Percentiles rank a stretch among this genome's conserved stretches.
These are phyloP conservation scores for Philopedon plagiatum DNA, from an alignment of 2,888 invertebrate genomes.

Conservation along the genomic window DNA sequence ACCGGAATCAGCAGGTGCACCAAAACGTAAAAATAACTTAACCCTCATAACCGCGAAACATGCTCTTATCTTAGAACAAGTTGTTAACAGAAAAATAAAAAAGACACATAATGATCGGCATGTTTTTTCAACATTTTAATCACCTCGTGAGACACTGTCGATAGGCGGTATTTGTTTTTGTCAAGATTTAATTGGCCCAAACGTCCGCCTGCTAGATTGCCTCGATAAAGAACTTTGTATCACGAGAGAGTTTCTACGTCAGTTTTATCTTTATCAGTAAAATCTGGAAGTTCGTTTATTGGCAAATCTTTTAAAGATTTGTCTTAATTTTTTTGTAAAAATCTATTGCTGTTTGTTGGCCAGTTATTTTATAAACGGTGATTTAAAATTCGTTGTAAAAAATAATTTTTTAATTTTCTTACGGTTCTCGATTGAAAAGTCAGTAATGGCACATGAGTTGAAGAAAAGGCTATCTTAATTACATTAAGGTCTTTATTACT, in stretches of 20 bases:
- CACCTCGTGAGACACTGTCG: constrained; percentile 12
- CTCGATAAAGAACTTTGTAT: constrained; percentile 12
- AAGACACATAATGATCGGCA: constrained; percentile 20
- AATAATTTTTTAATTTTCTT: no score
- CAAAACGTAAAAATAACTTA: background rate
- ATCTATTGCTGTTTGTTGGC: background rate
- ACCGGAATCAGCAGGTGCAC: constrained; percentile 17
- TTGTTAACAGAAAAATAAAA: constrained; percentile 35
- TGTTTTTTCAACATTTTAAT: constrained; percentile 28
- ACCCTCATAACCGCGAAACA: constrained; percentile 4
- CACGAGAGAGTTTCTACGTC: constrained; percentile 9
- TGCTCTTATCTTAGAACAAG: constrained; percentile 17
- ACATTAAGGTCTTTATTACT: no score
- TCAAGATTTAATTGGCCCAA: constrained; percentile 29
- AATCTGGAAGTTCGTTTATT: constrained; percentile 10
- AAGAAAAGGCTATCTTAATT: no score
- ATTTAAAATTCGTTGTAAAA: no score
- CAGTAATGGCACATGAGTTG: no score
- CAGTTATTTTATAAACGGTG: constrained; percentile 6
- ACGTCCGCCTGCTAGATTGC: constrained; percentile 15
- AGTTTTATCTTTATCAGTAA: constrained; percentile 5
- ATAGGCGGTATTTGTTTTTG: constrained; percentile 26
- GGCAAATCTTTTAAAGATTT: constrained; percentile 5
- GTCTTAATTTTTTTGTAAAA: background rate
- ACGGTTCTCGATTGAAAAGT: no score